Base-by-base conservation (phyloP, 1,140 invertebrate species). In the Laupala kohalensis region DNA sequence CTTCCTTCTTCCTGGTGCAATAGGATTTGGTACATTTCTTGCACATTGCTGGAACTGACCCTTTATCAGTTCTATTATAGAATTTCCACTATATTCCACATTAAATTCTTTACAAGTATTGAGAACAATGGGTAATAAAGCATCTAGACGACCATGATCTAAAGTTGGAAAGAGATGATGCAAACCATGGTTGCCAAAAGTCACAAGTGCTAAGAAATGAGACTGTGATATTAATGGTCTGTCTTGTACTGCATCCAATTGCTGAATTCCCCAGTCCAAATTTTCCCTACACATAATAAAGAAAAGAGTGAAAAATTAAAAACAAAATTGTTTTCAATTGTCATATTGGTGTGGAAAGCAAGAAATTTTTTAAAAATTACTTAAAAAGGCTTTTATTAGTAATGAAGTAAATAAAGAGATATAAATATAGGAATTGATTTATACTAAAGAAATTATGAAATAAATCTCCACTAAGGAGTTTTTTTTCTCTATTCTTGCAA, bases 151-250 rank as follows among this genome's bases (percentile, higher is more conserved):
- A 30, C 77, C 78, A 75, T 93, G 91, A 77, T 94, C 92, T 19
- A 94, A 76, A 0, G 91, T 92, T 0, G 92, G 92, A 74, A 94
- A 87, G 1, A 95, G 80, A 82, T 94, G 92, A 77, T 95, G 92
- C 0, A 94, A 79, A 0, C 82, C 81, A 78, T 95, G 93, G 53
- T 90, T 87, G 9, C 92, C 92, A 74, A 92, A 94, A 73, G 86
- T 84, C 0, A 87, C 89, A 27, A 93, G 75, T 0, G 86, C 85
- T 30, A 91, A 79, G 75, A 92, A 88, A 27, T 87, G 79, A n/a
- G 83, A 88, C 1, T 85, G 83, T 25, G 87, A 88, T n/a, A 92
- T 83, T 64, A 92, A 87, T 4, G 83, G 80, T 70, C 90, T 84
- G 75, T 92, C 91, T 73, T 88, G 84, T 0, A 90, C 86, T 0